Evolutionary conservation across 2,113 vertebrate species (phyloP), one percentile per base, ranked within the genome.

Genomic region (Psilopsiagon aurifrons): DNA sequence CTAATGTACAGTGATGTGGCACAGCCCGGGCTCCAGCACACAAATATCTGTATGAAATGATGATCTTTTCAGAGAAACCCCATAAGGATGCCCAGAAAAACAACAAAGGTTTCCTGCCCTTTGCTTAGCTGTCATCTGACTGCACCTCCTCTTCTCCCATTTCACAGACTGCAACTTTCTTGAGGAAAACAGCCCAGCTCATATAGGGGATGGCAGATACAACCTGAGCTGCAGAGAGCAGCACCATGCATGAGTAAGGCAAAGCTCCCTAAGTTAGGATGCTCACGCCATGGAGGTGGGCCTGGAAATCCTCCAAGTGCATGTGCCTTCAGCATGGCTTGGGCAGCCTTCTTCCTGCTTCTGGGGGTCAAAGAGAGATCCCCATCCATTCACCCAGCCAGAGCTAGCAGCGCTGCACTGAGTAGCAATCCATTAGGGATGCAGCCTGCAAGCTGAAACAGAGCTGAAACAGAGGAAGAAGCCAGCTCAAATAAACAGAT

Each of bases 401-500:
- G 39, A 71, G n/a, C 83, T 71, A 64, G 49, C 55, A 79, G 70
- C 0, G 0, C 33, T 5, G 13, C 78, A 24, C 37, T 2, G 79
- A 92, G 75, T 35, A 68, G 35, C 22, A n/a, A 75, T 68, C 52
- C 60, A 41, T 71, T 60, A 88, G 47, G 60, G 83, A 84, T 90
- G 76, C 85, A 83, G 67, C 39, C 85, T 83, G 82, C 11, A 54
- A 77, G 75, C 73, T 5, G 23, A 63, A 67, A 62, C 51, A n/a
- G 35, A 88, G 79, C 51, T 90, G 70, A 86, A 93, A 55, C 52
- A 44, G 64, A 86, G 91, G 89, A 95, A 94, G 91, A 60, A 91
- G 94, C 90, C 88, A 95, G 76, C 88, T 83, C 82, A 93, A 81
- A 95, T 68, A 96, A 93, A 92, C 67, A 64, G 92, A 55, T 93